Evolutionary conservation across 2,113 vertebrate species (phyloP).

Genomic region (Pyrgilauda ruficollis): DNA sequence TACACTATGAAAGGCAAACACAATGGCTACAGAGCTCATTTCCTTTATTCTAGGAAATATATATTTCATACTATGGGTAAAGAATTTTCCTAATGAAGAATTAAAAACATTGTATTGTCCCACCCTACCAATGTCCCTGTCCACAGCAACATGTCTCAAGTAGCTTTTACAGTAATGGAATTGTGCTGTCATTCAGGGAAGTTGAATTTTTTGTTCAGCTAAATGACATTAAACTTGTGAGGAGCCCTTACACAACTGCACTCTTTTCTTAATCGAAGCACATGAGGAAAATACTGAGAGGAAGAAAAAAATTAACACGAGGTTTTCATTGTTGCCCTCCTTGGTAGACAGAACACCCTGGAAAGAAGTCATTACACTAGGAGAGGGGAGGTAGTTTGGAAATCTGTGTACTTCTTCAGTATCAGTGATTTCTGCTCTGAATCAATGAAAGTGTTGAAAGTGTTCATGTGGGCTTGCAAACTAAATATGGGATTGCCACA

Average conservation of each 20-base stretch:
- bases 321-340: not conserved
- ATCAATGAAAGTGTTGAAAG: not conserved
- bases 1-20: not conserved
- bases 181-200: not conserved
- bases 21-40: not conserved
- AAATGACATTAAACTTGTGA: not conserved
- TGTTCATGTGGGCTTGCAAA: not conserved
- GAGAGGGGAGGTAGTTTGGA: not conserved
- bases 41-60: not conserved
- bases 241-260: not conserved
- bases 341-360: not conserved
- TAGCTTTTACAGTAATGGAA: constrained; percentile 14
- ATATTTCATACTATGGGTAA: not conserved
- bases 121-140: not conserved
- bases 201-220: not conserved
- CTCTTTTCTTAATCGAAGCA: not conserved
- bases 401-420: not conserved
- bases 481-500: not conserved
- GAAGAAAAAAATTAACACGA: not conserved
- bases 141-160: not conserved
- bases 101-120: not conserved
- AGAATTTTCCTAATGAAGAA: not conserved
- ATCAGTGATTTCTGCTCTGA: not conserved
- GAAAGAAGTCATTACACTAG: not conserved
- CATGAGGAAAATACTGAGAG: not conserved